Conservation (phyloP, 2,888 invertebrate species). For the Encarsia formosa region DNA sequence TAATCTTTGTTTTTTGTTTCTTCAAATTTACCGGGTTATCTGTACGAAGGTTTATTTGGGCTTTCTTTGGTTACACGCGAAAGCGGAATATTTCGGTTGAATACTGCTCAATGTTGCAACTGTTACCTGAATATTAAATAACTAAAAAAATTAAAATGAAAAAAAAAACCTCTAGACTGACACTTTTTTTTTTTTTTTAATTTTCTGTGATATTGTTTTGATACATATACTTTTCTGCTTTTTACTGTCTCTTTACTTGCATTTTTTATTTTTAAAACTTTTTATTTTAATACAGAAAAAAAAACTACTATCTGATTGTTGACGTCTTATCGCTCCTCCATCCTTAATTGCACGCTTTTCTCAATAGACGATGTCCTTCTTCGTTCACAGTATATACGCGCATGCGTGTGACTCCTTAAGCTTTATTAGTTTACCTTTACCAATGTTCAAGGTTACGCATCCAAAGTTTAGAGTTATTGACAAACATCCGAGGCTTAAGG, state of each 20-base stretch:
- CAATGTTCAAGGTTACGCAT: slow-evolving; percentile 19
- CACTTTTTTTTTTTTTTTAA: slow-evolving; percentile 11
- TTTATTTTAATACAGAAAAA: slow-evolving; percentile 16
- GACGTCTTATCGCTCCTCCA: slow-evolving; percentile 23
- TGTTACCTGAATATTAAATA: no score
- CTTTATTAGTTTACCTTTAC: slow-evolving; percentile 17
- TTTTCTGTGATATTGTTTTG: slow-evolving; percentile 10
- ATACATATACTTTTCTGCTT: slow-evolving; percentile 8
- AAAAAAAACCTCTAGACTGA: slow-evolving; percentile 20
- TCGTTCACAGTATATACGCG: slow-evolving; percentile 22
- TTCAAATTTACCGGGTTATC: no score
- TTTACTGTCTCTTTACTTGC: neutral
- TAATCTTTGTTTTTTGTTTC: no score
- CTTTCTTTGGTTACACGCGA: no score
- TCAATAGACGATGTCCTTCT: slow-evolving; percentile 27
- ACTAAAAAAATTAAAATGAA: no score
- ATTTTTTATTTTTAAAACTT: slow-evolving; percentile 8
- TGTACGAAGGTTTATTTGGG: no score
- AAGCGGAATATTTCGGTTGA: slow-evolving; percentile 11
- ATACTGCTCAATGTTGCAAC: slow-evolving; percentile 23
- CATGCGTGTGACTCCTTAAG: slow-evolving; percentile 25
- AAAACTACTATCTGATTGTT: slow-evolving; percentile 16
- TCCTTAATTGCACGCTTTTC: slow-evolving; percentile 26
- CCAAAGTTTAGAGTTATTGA: slow-evolving; percentile 1
- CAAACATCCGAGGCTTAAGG: no score